Evolutionary conservation across 2,113 vertebrate genomes (phyloP), one percentile per base, ranked within the genome.

Genomic region (Electrona antarctica): DNA sequence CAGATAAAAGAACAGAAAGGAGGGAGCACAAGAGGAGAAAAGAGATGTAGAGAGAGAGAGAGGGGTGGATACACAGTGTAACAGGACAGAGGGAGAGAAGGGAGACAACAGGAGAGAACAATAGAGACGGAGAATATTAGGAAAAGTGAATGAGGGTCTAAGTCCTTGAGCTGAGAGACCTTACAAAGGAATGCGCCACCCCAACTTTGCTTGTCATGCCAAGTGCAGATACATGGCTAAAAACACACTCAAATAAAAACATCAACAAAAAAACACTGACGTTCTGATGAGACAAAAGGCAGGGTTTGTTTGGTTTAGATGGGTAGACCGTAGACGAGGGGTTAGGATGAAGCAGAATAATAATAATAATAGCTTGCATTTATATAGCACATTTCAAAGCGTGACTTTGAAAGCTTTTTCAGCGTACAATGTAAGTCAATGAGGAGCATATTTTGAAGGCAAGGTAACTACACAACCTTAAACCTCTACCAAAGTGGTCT

Each of bases 141-240:
- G 51, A 52, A 12, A 12, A 58, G 15, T 8, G 56, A 54, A 69
- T 1, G n/a, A 51, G 13, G 55, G 12, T 68, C 64, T 63, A 29
- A 54, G 4, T 6, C 64, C 62, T 15, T 14, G 50, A 69, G 21
- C 9, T 29, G 57, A 59, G 57, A 11, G 7, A 9, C 57, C 11
- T 29, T 29, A 29, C 57, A 15, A 71, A 64, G 33, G 33, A 71
- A 74, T 12, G 56, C 1, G 9, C 46, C 7, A 21, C 28, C 41
- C n/a, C 7, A 33, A 77, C 48, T 71, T 67, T 2, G 5, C 33
- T 41, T 2, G 33, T 41, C 33, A 41, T 41, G 33, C 33, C 33
- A 41, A 41, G 52, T 33, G 50, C 54, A 65, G 55, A 65, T 29
- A 67, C 58, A 63, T 50, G 55, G 55, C 21, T 33, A 6, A 41